phyloP scores from a whole-genome alignment of 2,113 vertebrate genomes.

The Mesembrinibis cayennensis region DNA sequence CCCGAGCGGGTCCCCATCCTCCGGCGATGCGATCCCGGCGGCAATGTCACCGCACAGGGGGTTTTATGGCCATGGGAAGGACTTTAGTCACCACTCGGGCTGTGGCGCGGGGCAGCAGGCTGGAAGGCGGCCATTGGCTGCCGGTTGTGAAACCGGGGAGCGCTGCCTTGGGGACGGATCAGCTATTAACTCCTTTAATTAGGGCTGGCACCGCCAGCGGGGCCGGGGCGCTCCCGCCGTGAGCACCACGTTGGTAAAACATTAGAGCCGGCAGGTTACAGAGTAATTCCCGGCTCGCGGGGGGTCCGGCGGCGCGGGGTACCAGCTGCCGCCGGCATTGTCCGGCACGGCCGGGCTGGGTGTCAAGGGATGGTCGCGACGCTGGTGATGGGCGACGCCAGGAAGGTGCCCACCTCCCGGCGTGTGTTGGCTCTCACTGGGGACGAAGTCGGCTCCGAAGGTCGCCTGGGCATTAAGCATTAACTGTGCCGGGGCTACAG shows the following conservation, averaged over 20 bases:
- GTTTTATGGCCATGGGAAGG: conserved; percentile 57
- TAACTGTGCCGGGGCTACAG: conserved; percentile 22
- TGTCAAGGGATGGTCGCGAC: not conserved
- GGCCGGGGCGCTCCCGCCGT: not conserved
- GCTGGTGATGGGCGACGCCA: not conserved
- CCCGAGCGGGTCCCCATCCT: conserved; percentile 47
- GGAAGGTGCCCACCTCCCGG: not conserved
- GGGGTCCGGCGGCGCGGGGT: rapidly evolving
- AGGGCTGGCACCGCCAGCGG: not conserved
- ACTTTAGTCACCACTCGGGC: conserved; percentile 57
- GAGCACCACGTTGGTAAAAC: not conserved
- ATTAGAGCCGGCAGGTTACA: not conserved
- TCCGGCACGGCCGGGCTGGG: not conserved
- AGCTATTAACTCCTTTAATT: conserved; percentile 64
- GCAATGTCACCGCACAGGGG: not conserved
- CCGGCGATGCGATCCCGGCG: not conserved
- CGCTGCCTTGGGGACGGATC: not conserved
- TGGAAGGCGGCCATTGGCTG: conserved; percentile 8
- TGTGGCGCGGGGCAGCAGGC: not conserved
- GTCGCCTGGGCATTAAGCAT: conserved; percentile 49
- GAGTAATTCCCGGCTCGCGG: not conserved
- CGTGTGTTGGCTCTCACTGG: not conserved
- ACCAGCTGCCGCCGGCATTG: not conserved
- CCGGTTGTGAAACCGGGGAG: conserved; percentile 45
- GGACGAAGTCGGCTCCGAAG: conserved; percentile 51